Base-by-base conservation (phyloP, 2,797 vertebrate species). In the Myotis findleyi region DNA sequence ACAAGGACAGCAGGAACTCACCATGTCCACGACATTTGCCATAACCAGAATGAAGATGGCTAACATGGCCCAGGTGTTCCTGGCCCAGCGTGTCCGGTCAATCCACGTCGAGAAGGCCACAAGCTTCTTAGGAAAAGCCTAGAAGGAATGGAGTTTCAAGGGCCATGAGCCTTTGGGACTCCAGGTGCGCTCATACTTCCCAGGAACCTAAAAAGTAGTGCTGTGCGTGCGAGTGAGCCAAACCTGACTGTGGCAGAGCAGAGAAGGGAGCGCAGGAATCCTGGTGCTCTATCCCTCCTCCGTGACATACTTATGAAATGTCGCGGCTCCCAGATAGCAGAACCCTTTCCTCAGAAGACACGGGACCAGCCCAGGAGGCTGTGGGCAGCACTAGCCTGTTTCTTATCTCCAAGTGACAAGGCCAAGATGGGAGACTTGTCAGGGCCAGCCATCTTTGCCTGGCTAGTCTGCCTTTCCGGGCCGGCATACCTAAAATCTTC, bases 61-160 rank as follows among this genome's bases (percentile, higher is more conserved):
- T 0, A 99, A 98, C 99, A 99, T 99, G 27, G 99, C 99, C 99
- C 99, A 99, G 0, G 98, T 99, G 98, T 99, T 99, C 92, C 99
- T 99, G 0, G 99, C 99, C 99, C 99, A 99, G 6, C 99, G 99
- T 0, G 99, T 99, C 88, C 98, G 98, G 98, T 99, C 99, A 0
- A 99, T 99, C 99, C 99, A 99, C n/a, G 99, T 96, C 0, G 99
- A 99, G 98, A 99, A 99, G 41, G 99, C 99, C 96, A 99, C 99
- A 2, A 99, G 98, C 93, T 98, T 99, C 97, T 98, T 98, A 30
- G 99, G 99, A 96, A 99, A 99, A 84, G 99, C 98, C 99, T 99
- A 91, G 3, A n/a, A 91, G 53, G 55, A 96, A 49, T 20, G 2
- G 75, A 92, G 71, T 81, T 33, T 59, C 88, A n/a, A 66, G 90